Conservation (phyloP, 2,888 invertebrate species). For the Drosophila setosimentum region DNA sequence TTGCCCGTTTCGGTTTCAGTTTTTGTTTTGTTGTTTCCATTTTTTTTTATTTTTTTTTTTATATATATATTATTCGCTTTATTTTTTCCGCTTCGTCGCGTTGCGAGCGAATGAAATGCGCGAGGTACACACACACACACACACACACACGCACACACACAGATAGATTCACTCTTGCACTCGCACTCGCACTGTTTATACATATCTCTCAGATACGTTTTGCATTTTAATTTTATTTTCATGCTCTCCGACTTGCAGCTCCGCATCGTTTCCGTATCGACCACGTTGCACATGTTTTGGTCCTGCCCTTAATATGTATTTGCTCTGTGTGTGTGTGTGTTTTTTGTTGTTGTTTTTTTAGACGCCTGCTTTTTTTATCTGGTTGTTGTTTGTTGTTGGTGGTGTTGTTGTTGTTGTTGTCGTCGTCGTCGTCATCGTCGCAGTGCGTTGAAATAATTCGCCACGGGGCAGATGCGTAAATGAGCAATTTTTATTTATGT, state of each 20-base stretch:
- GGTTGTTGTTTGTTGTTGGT: slow-evolving; percentile 7
- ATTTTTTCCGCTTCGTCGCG: slow-evolving; percentile 79
- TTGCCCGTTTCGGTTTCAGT: slow-evolving; percentile 62
- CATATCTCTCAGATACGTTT: slow-evolving; percentile 71
- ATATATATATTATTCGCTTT: slow-evolving; percentile 74
- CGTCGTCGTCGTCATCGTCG: slow-evolving; percentile 39
- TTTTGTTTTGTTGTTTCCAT: slow-evolving; percentile 70
- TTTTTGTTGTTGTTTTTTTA: slow-evolving; percentile 25
- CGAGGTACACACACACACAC: slow-evolving; percentile 44
- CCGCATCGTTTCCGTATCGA: slow-evolving; percentile 55
- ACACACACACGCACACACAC: slow-evolving; percentile 9
- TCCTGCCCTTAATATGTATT: slow-evolving; percentile 57
- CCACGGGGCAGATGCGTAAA: slow-evolving; percentile 76
- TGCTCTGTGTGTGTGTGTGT: slow-evolving; percentile 5
- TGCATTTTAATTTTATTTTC: slow-evolving; percentile 79
- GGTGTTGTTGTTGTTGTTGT: slow-evolving; percentile 13
- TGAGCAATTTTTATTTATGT: slow-evolving; percentile 75
- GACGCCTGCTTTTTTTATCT: slow-evolving; percentile 29
- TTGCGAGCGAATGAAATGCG: slow-evolving; percentile 78
- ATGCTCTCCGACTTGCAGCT: slow-evolving; percentile 58
- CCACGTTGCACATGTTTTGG: slow-evolving; percentile 62
- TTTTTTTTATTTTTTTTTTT: slow-evolving; percentile 37
- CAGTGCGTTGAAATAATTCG: slow-evolving; percentile 72
- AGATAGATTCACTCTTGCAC: slow-evolving; percentile 28
- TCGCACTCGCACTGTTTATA: slow-evolving; percentile 34